phyloP scores from a whole-genome alignment of 2,797 vertebrate species.

The Lutjanus argentimaculatus region DNA sequence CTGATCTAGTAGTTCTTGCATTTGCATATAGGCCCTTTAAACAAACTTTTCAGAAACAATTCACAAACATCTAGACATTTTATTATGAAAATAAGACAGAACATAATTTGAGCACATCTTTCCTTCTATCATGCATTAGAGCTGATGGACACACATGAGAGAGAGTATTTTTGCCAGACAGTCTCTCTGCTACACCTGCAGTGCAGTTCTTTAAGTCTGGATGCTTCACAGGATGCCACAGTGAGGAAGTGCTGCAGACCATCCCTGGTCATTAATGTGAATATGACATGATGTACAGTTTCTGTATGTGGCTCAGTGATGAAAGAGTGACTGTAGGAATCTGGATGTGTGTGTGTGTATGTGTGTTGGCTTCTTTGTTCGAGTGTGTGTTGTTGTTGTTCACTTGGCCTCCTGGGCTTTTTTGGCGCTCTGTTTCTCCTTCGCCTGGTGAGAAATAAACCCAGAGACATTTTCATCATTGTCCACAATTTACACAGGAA shows the following conservation, averaged over 20 bases:
- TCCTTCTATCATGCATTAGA: conserved; percentile 80
- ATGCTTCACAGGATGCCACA: conserved; percentile 53
- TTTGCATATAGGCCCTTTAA: neutral
- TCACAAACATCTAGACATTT: conserved; percentile 81
- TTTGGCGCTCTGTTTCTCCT: conserved; percentile 98
- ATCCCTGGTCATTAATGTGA: conserved; percentile 47
- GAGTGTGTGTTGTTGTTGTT: conserved; percentile 69
- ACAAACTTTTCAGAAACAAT: conserved; percentile 1
- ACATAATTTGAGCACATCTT: conserved; percentile 75
- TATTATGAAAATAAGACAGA: conserved; percentile 89
- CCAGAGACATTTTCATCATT: conserved; percentile 17
- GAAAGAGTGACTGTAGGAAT: conserved; percentile 44
- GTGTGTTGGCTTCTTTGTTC: conserved; percentile 31
- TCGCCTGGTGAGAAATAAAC: conserved; percentile 86
- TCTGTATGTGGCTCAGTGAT: conserved; percentile 58
- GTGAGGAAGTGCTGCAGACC: conserved; percentile 50
- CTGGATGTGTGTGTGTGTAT: conserved; percentile 23
- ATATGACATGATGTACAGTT: conserved; percentile 48
- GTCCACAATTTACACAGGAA: neutral
- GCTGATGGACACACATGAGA: conserved; percentile 61
- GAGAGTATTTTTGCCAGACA: conserved; percentile 19
- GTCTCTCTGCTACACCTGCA: conserved; percentile 65
- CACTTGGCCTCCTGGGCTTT: conserved; percentile 97
- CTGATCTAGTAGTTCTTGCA: too few relatives aligned
- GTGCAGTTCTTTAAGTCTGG: conserved; percentile 54